phyloP scores from a whole-genome alignment of 2,113 vertebrate species.

The Mus pahari region DNA sequence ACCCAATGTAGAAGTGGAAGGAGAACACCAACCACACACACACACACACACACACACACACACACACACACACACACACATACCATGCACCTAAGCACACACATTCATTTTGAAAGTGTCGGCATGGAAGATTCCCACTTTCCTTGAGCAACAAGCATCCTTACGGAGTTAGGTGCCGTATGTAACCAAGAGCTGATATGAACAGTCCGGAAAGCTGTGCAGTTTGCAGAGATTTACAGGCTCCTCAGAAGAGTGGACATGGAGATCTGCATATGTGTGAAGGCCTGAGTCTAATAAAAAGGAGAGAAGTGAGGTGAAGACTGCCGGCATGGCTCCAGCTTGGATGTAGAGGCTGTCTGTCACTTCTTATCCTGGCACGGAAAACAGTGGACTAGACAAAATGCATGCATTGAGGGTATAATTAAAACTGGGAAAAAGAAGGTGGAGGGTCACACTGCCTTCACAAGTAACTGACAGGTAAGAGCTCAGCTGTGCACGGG shows the following conservation, averaged over 20 bases:
- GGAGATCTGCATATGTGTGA: neutral
- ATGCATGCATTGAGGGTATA: slow-evolving; percentile 44
- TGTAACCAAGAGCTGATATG: neutral
- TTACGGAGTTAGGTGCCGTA: neutral
- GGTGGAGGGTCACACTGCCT: slow-evolving; percentile 48
- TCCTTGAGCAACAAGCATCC: neutral
- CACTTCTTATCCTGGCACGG: slow-evolving; percentile 41
- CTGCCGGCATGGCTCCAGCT: slow-evolving; percentile 23
- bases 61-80: neutral
- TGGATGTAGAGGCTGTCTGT: slow-evolving; percentile 47
- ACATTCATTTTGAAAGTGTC: neutral
- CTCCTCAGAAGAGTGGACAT: neutral
- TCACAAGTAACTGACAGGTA: slow-evolving; percentile 45
- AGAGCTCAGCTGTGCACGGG: slow-evolving; percentile 32
- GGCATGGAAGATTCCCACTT: neutral
- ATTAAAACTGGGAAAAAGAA: neutral
- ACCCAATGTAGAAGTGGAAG: neutral
- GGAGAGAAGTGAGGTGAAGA: neutral
- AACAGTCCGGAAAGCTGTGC: neutral
- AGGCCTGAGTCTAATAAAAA: neutral
- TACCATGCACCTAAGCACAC: neutral
- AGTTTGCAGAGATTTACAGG: neutral
- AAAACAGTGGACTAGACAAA: slow-evolving; percentile 62
- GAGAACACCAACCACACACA: neutral
- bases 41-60: neutral